Conservation (phyloP, 2,797 vertebrate species). For the Austrolebias charrua region DNA sequence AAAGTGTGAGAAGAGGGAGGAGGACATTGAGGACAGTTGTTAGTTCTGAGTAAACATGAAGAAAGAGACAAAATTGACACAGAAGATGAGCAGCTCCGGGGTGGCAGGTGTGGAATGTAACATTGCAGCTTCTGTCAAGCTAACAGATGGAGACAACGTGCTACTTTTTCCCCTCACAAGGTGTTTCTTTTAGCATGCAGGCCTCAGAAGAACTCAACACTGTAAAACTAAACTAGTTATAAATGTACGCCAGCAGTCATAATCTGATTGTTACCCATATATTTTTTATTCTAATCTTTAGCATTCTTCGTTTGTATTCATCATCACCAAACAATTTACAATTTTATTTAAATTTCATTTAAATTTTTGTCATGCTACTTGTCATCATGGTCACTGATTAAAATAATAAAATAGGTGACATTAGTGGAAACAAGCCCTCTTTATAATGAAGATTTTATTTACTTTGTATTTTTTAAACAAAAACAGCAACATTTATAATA, state of each 20-base stretch:
- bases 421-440: too few relatives aligned
- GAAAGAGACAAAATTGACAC: conserved; percentile 48
- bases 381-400: too few relatives aligned
- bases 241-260: background rate
- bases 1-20: conserved; percentile 19
- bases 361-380: too few relatives aligned
- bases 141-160: conserved; percentile 28
- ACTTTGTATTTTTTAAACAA: background rate
- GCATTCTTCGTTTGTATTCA: too few relatives aligned
- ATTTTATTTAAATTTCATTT: too few relatives aligned
- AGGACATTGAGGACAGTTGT: conserved; percentile 33
- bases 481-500: too few relatives aligned
- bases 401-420: too few relatives aligned
- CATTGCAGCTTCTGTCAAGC: conserved; percentile 46
- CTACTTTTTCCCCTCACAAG: conserved; percentile 38
- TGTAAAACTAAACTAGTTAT: conserved; percentile 40
- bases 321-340: background rate
- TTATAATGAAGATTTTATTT: too few relatives aligned
- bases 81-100: conserved; percentile 63
- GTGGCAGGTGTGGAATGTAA: conserved; percentile 75
- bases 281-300: too few relatives aligned
- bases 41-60: conserved; percentile 67
- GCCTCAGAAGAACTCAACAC: conserved; percentile 26
- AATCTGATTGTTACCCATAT: background rate
- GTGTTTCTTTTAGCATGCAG: conserved; percentile 37